Conservation (phyloP, 2,797 vertebrate species). For the Anomalospiza imberbis region DNA sequence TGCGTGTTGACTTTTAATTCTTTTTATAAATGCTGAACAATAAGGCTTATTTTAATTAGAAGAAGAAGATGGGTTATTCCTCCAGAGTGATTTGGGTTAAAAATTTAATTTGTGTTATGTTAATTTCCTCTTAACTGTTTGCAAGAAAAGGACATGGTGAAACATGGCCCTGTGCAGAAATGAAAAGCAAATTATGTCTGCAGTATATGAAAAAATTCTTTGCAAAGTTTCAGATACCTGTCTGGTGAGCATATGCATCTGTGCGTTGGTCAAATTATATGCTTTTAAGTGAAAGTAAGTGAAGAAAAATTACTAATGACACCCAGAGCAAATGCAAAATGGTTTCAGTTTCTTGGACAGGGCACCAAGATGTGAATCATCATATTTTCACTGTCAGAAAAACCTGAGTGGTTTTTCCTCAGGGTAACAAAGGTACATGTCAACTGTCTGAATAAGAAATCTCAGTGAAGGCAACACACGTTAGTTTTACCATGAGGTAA, state of each 20-base stretch:
- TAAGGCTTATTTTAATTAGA: constrained; percentile 25
- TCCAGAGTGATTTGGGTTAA: not conserved
- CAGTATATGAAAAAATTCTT: not conserved
- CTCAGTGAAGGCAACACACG: not conserved
- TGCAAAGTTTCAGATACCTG: not conserved
- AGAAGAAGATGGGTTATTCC: not conserved
- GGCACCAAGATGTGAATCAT: not conserved
- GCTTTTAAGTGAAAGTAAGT: constrained; percentile 19
- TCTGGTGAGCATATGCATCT: not conserved
- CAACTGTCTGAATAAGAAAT: not conserved
- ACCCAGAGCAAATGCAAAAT: not conserved
- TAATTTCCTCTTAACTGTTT: constrained; percentile 28
- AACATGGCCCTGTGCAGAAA: not conserved
- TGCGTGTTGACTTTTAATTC: not conserved
- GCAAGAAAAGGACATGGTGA: not conserved
- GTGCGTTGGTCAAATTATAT: not conserved
- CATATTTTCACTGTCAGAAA: constrained; percentile 7
- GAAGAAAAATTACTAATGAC: not conserved
- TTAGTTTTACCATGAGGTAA: not conserved
- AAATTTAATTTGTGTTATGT: not conserved
- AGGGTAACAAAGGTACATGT: not conserved
- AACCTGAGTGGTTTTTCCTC: not conserved
- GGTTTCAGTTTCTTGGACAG: constrained; percentile 38
- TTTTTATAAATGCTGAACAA: not conserved
- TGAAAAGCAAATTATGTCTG: not conserved